Conservation (phyloP, 35 echinoderm and acorn worm species). For the Lytechinus variegatus region DNA sequence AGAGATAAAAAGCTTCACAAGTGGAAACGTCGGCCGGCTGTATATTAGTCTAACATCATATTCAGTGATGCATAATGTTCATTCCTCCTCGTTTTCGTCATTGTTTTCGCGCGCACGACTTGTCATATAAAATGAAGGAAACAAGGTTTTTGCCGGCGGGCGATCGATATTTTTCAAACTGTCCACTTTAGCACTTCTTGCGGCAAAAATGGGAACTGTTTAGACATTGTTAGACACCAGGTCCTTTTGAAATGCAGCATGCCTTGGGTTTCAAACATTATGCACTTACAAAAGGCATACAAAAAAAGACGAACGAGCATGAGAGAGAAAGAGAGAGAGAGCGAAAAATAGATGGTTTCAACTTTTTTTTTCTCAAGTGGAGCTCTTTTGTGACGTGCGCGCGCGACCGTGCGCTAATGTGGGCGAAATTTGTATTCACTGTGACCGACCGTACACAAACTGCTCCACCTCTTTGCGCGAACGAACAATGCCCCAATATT, state of each 20-base stretch:
- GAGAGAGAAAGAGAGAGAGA: not conserved
- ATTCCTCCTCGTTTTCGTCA: not conserved
- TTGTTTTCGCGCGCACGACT: not conserved
- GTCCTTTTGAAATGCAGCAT: not conserved
- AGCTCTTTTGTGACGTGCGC: slow-evolving; percentile 32
- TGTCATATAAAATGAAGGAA: not conserved
- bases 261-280: not conserved
- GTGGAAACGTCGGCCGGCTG: not conserved
- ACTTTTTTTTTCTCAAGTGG: not conserved
- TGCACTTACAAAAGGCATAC: not conserved
- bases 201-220: not conserved
- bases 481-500: slow-evolving; percentile 1
- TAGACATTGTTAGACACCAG: not conserved
- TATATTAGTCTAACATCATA: not conserved
- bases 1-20: not conserved
- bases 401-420: slow-evolving; percentile 41
- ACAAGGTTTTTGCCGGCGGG: not conserved
- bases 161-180: slow-evolving; percentile 19
- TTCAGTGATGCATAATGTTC: too few relatives aligned
- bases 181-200: slow-evolving; percentile 1
- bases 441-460: slow-evolving; percentile 2
- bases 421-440: not conserved
- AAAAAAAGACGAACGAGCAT: not conserved
- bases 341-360: not conserved
- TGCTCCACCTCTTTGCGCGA: slow-evolving; percentile 29